Evolutionary conservation across 1,140 invertebrate species (phyloP).

Genomic region (Drosophila malerkotliana): DNA sequence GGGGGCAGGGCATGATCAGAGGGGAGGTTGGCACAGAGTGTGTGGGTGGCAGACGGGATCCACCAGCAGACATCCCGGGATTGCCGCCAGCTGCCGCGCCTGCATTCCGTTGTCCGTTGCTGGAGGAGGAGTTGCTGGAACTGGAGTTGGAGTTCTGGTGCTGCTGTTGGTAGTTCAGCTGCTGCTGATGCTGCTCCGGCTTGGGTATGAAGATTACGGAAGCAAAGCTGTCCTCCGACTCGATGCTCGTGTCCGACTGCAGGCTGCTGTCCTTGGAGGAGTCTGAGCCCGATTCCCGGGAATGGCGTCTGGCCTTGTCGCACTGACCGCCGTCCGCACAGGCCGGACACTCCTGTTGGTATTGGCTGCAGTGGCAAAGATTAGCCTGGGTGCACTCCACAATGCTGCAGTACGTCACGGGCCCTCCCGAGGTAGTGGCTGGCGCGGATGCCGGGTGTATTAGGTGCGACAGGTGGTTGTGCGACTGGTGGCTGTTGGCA

Average conservation of each 20-base stretch:
- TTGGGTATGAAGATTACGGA: slow-evolving; percentile 95
- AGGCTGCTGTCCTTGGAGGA: slow-evolving; percentile 96
- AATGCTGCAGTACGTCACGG: slow-evolving; percentile 75
- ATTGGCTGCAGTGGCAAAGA: slow-evolving; percentile 74
- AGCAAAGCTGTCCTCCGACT: slow-evolving; percentile 96
- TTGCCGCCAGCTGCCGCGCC: slow-evolving; percentile 19
- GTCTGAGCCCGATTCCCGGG: slow-evolving; percentile 93
- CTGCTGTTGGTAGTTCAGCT: slow-evolving; percentile 75
- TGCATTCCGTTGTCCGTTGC: slow-evolving; percentile 48
- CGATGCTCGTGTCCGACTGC: slow-evolving; percentile 96
- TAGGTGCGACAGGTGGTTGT: slow-evolving; percentile 29
- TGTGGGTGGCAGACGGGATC: slow-evolving; percentile 51
- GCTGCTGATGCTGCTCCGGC: slow-evolving; percentile 84
- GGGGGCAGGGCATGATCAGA: slow-evolving; percentile 85
- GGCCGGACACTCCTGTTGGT: slow-evolving; percentile 71
- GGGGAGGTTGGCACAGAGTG: slow-evolving; percentile 90
- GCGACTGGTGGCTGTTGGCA: slow-evolving; percentile 25
- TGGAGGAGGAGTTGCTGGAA: slow-evolving; percentile 83
- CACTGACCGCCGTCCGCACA: slow-evolving; percentile 57
- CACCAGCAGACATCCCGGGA: slow-evolving; percentile 10
- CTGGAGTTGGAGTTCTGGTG: slow-evolving; percentile 85
- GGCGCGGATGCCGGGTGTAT: slow-evolving; percentile 15
- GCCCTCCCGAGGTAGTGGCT: slow-evolving; percentile 24
- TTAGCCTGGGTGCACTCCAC: slow-evolving; percentile 63
- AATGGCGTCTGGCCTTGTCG: slow-evolving; percentile 84